A percentile compares a stretch with the other conserved stretches of the same genome.
Conservation (phyloP, 1,140 invertebrate species). For the Harlomillsia oculata region DNA sequence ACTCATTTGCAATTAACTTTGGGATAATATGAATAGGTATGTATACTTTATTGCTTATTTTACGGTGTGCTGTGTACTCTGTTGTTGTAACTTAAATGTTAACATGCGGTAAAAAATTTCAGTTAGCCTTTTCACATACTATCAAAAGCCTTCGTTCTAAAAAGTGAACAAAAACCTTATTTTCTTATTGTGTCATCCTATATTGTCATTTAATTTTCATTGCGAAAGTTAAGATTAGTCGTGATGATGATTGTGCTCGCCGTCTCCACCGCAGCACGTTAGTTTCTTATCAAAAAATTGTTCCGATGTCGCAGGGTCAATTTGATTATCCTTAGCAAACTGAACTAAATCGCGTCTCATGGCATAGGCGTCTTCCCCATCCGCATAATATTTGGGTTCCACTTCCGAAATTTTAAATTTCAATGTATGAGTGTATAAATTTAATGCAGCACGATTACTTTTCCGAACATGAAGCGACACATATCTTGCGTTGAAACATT, state of each 20-base stretch:
- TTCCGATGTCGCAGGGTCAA: conserved; percentile 35
- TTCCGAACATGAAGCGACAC: conserved; percentile 96
- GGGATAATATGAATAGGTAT: no score
- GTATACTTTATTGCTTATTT: no score
- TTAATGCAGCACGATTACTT: conserved; percentile 95
- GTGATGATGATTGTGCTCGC: conserved; percentile 18
- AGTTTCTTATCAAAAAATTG: conserved; percentile 36
- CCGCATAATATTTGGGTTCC: conserved; percentile 99
- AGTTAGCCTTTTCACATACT: no score
- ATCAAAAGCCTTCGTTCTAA: no score
- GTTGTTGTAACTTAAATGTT: no score
- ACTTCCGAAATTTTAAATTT: conserved; percentile 97
- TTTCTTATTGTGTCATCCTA: no score
- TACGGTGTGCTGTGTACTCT: no score
- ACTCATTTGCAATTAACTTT: no score
- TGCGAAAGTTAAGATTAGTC: no score
- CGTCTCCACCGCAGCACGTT: conserved; percentile 25
- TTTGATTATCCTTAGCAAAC: conserved; percentile 51
- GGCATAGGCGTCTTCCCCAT: conserved; percentile 89
- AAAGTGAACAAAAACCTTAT: no score
- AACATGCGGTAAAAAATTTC: no score
- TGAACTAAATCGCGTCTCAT: conserved; percentile 88
- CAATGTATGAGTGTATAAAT: conserved; percentile 92
- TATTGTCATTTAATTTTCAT: no score
- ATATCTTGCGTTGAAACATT: conserved; percentile 93